Evolutionary conservation across 2,113 vertebrate species (phyloP).

Genomic region (Macaca fascicularis): T2T-MFA8v1.1 NC_088387.1:45168001-45168500

Average conservation of each 20-base stretch:
- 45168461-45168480: not conserved
- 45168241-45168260: not conserved
- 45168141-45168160: conserved; percentile 54
- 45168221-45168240: not conserved
- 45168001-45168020: conserved; percentile 79
- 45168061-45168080: conserved; percentile 79
- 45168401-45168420: not conserved
- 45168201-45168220: conserved; percentile 27
- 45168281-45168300: not conserved
- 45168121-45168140: conserved; percentile 59
- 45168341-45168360: not conserved
- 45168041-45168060: conserved; percentile 72
- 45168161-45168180: conserved; percentile 45
- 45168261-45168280: not conserved
- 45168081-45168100: conserved; percentile 76
- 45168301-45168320: not conserved
- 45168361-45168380: not conserved
- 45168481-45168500: not conserved
- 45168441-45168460: not conserved
- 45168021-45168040: conserved; percentile 77
- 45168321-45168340: not conserved
- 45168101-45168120: conserved; percentile 79
- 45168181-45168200: conserved; percentile 59
- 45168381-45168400: not conserved
- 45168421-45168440: not conserved